Evolutionary conservation across 2,797 vertebrate genomes (phyloP).

Genomic region (Neopelma chrysocephalum): DNA sequence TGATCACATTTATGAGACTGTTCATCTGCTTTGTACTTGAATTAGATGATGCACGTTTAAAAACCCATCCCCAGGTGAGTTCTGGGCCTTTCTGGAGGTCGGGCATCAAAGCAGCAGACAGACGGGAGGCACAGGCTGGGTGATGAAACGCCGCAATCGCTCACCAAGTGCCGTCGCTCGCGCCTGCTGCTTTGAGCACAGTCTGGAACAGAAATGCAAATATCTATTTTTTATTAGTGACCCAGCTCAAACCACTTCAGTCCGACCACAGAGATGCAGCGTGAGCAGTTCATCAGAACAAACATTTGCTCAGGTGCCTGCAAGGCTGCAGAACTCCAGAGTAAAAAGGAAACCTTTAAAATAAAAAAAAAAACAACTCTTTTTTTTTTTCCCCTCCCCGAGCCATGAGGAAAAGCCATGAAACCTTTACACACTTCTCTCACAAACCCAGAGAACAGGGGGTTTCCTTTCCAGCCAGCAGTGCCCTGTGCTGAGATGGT

Average conservation of each 20-base stretch:
- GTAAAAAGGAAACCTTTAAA: not conserved
- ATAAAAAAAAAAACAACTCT: too few species aligned
- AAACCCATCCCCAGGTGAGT: not conserved
- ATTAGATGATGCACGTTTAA: not conserved
- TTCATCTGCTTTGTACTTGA: not conserved
- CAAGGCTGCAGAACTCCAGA: not conserved
- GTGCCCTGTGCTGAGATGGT: rapidly evolving
- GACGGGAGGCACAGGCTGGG: not conserved
- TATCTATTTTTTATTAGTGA: not conserved
- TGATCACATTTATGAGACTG: not conserved
- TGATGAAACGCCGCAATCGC: rapidly evolving
- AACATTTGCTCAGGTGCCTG: not conserved
- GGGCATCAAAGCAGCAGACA: not conserved
- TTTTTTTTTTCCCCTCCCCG: too few species aligned
- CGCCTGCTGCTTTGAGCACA: not conserved
- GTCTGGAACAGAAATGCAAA: constrained; percentile 7
- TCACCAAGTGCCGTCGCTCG: not conserved
- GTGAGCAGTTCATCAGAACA: not conserved
- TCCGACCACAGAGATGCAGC: not conserved
- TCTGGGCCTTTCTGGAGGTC: not conserved
- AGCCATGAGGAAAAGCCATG: not conserved
- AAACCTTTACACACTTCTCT: not conserved
- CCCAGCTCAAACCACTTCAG: not conserved
- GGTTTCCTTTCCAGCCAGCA: not conserved
- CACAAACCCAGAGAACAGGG: not conserved